These are phyloP conservation scores for Oryzias woworae DNA, from an alignment of 2,113 vertebrate genomes.

Conservation along the genomic window DNA sequence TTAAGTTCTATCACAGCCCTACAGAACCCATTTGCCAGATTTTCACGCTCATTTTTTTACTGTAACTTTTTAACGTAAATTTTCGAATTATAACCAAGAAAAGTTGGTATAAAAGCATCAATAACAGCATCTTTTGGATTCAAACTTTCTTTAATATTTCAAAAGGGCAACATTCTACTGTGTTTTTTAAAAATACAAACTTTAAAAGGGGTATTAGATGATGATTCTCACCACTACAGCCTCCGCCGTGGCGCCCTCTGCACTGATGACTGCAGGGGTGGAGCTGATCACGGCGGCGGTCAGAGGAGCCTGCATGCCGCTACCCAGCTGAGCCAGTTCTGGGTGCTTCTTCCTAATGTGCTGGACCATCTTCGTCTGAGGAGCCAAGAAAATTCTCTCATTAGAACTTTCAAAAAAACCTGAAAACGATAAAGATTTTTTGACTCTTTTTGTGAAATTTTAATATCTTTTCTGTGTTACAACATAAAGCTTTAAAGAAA, in stretches of 20 bases:
- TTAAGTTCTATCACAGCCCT: too few relatives aligned
- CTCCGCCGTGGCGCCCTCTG: slow-evolving; percentile 84
- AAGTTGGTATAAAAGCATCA: too few relatives aligned
- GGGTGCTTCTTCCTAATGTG: slow-evolving; percentile 98
- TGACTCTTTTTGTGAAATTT: background rate
- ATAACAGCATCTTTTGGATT: too few relatives aligned
- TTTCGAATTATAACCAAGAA: too few relatives aligned
- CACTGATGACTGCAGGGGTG: slow-evolving; percentile 83
- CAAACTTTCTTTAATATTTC: too few relatives aligned
- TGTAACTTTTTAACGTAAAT: too few relatives aligned
- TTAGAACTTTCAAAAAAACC: background rate
- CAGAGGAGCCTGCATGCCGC: slow-evolving; percentile 82
- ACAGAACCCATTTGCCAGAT: too few relatives aligned
- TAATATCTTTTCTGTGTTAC: too few relatives aligned
- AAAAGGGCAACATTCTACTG: too few relatives aligned
- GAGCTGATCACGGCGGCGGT: slow-evolving; percentile 86
- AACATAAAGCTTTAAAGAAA: too few relatives aligned
- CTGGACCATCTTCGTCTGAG: slow-evolving; percentile 98
- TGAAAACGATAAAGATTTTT: background rate
- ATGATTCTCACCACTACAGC: slow-evolving; percentile 88
- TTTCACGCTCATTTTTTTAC: too few relatives aligned
- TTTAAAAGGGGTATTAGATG: background rate
- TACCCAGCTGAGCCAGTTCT: slow-evolving; percentile 86
- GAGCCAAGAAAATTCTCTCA: too few relatives aligned
- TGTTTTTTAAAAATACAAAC: background rate